Percentiles rank a stretch among this genome's conserved stretches.
These are phyloP conservation scores for Deroplatys truncata DNA, from an alignment of 2,888 invertebrate species.

Conservation along the genomic window DNA sequence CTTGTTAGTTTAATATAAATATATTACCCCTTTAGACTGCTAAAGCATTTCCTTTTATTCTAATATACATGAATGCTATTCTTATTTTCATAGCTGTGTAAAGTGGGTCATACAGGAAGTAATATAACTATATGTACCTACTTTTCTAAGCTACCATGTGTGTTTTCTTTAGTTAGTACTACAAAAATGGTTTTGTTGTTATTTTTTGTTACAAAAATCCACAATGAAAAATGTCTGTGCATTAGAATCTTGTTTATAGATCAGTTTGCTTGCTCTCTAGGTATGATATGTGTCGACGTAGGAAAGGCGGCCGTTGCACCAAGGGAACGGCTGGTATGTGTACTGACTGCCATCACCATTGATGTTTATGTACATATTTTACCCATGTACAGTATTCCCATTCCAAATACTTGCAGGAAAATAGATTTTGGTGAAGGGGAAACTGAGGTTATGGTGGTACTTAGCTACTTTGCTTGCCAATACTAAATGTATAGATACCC, in stretches of 20 bases:
- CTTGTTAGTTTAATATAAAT: too few species aligned
- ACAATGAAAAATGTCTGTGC: background rate
- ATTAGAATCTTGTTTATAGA: background rate
- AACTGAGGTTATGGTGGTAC: background rate
- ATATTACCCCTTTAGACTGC: too few species aligned
- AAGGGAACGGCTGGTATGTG: slow-evolving; percentile 96
- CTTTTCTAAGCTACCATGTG: too few species aligned
- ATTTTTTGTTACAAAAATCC: too few species aligned
- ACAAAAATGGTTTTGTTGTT: too few species aligned
- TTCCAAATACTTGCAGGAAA: slow-evolving; percentile 14
- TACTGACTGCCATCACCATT: slow-evolving; percentile 4
- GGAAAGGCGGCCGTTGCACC: slow-evolving; percentile 95
- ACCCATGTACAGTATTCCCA: slow-evolving; percentile 20
- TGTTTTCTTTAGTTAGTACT: too few species aligned
- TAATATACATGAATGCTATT: too few species aligned
- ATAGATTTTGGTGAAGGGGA: slow-evolving; percentile 7
- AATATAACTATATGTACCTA: too few species aligned
- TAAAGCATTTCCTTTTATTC: too few species aligned
- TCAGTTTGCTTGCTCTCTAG: slow-evolving; percentile 45
- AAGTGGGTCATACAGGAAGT: too few species aligned
- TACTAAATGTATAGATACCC: background rate
- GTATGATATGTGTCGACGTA: slow-evolving; percentile 96
- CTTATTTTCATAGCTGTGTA: too few species aligned
- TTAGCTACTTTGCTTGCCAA: background rate
- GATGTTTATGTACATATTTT: slow-evolving; percentile 7